Evolutionary conservation across 2,113 vertebrate species (phyloP).

Genomic region (Synchiropus splendidus): DNA sequence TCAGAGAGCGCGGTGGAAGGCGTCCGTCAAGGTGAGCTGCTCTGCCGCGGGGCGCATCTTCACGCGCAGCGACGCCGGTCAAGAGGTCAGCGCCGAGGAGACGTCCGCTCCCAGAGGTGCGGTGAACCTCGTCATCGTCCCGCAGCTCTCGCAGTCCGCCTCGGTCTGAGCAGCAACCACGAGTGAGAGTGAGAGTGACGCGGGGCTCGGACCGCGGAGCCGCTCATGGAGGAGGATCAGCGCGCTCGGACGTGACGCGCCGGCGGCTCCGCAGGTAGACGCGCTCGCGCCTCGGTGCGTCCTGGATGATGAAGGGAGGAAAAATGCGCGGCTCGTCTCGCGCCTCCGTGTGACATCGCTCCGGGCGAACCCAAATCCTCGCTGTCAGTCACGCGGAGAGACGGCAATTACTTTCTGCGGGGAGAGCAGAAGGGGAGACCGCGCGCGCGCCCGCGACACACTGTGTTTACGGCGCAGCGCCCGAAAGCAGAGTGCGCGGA

Average conservation of each 20-base stretch:
- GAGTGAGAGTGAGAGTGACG: too few species aligned
- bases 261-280: constrained; percentile 35
- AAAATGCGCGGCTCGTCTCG: constrained; percentile 54
- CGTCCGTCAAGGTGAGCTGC: constrained; percentile 25
- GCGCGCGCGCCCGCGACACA: constrained; percentile 13
- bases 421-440: constrained; percentile 14
- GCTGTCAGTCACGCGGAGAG: constrained; percentile 55
- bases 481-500: constrained; percentile 43
- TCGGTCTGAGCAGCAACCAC: background rate
- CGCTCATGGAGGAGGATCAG: background rate
- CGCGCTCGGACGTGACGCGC: constrained; percentile 26
- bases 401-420: constrained; percentile 33
- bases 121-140: constrained; percentile 57
- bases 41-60: constrained; percentile 47
- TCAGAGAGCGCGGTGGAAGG: constrained; percentile 28
- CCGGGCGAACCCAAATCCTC: constrained; percentile 56
- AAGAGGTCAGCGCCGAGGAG: constrained; percentile 46
- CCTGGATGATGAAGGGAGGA: constrained; percentile 36
- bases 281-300: constrained; percentile 25
- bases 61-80: constrained; percentile 51
- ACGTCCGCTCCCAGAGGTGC: constrained; percentile 57
- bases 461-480: constrained; percentile 34
- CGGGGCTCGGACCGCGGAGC: background rate
- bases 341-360: constrained; percentile 67
- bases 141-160: constrained; percentile 10